Evolutionary conservation across 64 coral and sea anemone species (phyloP).

Genomic region (Dendronephthya gigantea): DNA sequence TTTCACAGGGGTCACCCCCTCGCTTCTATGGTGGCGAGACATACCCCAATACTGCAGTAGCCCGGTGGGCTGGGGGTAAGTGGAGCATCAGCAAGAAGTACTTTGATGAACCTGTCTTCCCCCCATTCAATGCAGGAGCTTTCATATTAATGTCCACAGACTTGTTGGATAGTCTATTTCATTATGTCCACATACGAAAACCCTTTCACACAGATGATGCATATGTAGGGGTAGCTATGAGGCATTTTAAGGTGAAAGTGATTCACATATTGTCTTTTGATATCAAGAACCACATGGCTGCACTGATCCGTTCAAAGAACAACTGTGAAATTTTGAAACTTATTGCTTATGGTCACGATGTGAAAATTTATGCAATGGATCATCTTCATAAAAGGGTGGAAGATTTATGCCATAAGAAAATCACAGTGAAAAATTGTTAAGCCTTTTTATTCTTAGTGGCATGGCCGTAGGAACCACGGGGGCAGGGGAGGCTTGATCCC

Average conservation of each 20-base stretch:
- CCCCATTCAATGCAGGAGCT: slow-evolving; percentile 10
- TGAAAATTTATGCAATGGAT: not conserved
- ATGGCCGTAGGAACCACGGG: no score
- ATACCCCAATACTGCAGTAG: not conserved
- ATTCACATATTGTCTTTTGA: not conserved
- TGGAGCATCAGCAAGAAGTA: not conserved
- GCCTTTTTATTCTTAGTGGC: no score
- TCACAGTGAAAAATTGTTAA: no score
- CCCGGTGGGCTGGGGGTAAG: not conserved
- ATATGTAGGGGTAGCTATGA: no score
- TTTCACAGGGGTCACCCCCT: not conserved
- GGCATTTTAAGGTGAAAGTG: no score
- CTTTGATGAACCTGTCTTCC: not conserved
- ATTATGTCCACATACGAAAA: not conserved
- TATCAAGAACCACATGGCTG: not conserved
- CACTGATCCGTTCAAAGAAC: not conserved
- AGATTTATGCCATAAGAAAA: not conserved
- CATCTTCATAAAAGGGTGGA: not conserved
- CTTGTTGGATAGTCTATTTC: not conserved
- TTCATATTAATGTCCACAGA: slow-evolving; percentile 6
- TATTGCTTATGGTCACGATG: not conserved
- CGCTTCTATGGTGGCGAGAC: slow-evolving; percentile 6
- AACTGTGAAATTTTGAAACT: not conserved
- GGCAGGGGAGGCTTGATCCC: no score
- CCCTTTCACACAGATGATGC: not conserved